These are phyloP conservation scores for Conomelus anceps DNA, from an alignment of 2,888 invertebrate species.

Conservation along the genomic window DNA sequence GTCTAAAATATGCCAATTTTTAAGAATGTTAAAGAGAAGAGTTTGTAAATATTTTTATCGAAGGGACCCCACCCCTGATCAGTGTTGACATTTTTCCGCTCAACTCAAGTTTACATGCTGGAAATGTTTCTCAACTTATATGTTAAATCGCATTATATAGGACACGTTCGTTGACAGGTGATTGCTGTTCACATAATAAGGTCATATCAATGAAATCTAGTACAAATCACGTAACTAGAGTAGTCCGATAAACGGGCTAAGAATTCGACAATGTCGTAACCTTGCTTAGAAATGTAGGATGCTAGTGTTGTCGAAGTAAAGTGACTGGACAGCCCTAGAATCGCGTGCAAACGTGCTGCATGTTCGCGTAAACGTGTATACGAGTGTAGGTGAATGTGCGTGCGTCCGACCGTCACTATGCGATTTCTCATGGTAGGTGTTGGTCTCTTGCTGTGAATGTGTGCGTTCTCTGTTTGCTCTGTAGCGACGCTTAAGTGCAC, in stretches of 20 bases:
- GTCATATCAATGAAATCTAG: background rate
- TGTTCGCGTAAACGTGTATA: too few species aligned
- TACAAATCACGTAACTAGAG: background rate
- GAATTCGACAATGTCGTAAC: background rate
- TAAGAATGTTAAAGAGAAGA: too few species aligned
- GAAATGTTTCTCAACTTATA: too few species aligned
- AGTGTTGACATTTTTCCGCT: too few species aligned
- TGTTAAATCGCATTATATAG: too few species aligned
- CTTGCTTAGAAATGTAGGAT: background rate
- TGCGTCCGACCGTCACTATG: background rate
- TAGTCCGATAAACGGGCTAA: background rate
- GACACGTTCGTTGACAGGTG: too few species aligned
- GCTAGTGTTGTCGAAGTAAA: background rate
- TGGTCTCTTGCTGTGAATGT: background rate
- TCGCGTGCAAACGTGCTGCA: background rate
- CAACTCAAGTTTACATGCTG: too few species aligned
- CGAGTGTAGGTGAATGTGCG: background rate
- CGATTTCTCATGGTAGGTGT: background rate
- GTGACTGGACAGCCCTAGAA: slow-evolving; percentile 4
- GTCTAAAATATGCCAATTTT: too few species aligned
- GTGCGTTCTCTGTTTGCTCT: slow-evolving; percentile 3
- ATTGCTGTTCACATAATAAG: background rate
- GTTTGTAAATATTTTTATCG: too few species aligned
- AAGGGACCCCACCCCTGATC: too few species aligned
- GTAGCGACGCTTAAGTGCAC: slow-evolving; percentile 7